phyloP scores from a whole-genome alignment of 2,113 vertebrate species.

The Nannobrachium achirus region DNA sequence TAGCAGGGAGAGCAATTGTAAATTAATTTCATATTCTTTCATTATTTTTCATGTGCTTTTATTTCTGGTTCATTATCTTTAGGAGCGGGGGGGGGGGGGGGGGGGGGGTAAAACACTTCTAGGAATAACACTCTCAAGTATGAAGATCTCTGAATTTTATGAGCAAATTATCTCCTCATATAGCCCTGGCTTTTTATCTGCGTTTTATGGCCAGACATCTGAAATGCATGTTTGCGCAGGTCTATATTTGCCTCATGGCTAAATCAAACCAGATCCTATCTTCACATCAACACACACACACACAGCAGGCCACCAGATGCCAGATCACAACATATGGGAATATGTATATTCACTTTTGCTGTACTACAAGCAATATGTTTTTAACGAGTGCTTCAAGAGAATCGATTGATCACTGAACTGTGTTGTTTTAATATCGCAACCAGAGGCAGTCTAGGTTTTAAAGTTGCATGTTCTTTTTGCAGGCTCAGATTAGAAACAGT shows the following conservation, averaged over 20 bases:
- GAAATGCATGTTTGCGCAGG: constrained; percentile 63
- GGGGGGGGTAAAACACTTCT: constrained; percentile 39
- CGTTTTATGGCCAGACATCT: constrained; percentile 52
- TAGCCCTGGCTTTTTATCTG: constrained; percentile 48
- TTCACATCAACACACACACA: constrained; percentile 36
- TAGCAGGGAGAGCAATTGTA: constrained; percentile 8
- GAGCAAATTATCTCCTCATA: constrained; percentile 63
- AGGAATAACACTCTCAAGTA: constrained; percentile 32
- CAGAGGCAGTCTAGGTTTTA: neutral
- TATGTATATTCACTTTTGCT: constrained; percentile 34
- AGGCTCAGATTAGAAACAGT: no score
- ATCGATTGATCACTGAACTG: constrained; percentile 18
- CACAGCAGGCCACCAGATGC: constrained; percentile 67
- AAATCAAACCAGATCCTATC: constrained; percentile 67
- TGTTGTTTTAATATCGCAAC: constrained; percentile 1
- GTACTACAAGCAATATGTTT: constrained; percentile 21
- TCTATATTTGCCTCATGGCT: constrained; percentile 62
- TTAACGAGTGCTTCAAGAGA: constrained; percentile 14
- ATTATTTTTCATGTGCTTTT: constrained; percentile 34
- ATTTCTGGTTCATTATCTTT: constrained; percentile 57
- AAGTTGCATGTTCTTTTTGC: no score
- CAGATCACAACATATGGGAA: constrained; percentile 49
- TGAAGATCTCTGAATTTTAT: constrained; percentile 60
- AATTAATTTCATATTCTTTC: constrained; percentile 38
- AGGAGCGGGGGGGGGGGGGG: constrained; percentile 29